These are phyloP conservation scores for Colossoma macropomum DNA, from an alignment of 2,113 vertebrate species.

Conservation along the genomic window DNA sequence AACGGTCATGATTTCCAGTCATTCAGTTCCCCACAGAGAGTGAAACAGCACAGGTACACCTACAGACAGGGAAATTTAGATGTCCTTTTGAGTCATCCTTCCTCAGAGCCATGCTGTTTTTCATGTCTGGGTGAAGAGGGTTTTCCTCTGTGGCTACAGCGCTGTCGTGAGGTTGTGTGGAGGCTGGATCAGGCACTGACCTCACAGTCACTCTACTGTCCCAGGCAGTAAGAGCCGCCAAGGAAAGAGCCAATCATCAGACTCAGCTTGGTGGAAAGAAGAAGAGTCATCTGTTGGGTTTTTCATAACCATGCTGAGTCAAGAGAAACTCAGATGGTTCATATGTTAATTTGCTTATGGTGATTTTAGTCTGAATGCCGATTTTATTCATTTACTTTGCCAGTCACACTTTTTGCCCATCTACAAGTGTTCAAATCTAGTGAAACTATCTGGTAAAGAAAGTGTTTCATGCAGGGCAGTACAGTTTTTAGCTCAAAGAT, in stretches of 20 bases:
- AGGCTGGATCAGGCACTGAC: not conserved
- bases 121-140: not conserved
- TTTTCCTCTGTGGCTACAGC: constrained; percentile 12
- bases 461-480: too few species aligned
- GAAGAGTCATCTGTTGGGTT: not conserved
- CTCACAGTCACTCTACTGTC: not conserved
- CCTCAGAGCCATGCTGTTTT: constrained; percentile 24
- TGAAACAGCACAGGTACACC: not conserved
- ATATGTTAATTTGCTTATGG: too few species aligned
- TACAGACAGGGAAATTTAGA: not conserved
- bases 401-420: too few species aligned
- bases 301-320: not conserved
- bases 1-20: not conserved
- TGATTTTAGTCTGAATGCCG: too few species aligned
- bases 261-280: too few species aligned
- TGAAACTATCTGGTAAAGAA: too few species aligned
- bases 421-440: too few species aligned
- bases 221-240: not conserved
- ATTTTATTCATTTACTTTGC: too few species aligned
- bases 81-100: constrained; percentile 7
- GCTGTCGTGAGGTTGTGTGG: not conserved
- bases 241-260: not conserved
- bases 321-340: not conserved
- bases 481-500: too few species aligned
- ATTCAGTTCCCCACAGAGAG: not conserved